Percentiles rank a stretch among this genome's conserved stretches.
Conservation (phyloP, 2,113 vertebrate genomes). For the Zapus hudsonius region DNA sequence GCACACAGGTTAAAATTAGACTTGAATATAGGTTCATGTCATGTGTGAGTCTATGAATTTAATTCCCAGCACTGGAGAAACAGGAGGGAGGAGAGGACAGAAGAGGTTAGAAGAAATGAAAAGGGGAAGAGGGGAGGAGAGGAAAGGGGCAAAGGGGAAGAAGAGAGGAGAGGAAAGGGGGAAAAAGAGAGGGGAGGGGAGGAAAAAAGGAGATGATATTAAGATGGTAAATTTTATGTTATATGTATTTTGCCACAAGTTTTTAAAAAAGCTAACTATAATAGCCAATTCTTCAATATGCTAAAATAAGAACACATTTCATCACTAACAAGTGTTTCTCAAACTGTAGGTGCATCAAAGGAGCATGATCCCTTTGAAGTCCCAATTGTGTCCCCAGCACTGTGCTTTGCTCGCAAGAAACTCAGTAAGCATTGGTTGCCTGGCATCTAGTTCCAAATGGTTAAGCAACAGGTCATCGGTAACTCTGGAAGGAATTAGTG, state of each 20-base stretch:
- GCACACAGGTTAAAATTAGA: too few relatives aligned
- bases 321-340: fast-evolving
- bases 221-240: neutral
- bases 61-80: neutral
- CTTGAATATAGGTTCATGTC: too few relatives aligned
- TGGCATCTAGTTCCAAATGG: neutral
- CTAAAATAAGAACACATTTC: fast-evolving
- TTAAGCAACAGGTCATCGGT: fast-evolving
- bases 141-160: neutral
- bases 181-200: too few relatives aligned
- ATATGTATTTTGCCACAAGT: neutral
- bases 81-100: neutral
- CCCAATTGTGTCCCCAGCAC: fast-evolving
- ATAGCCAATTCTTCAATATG: neutral
- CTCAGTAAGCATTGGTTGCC: neutral
- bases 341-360: fast-evolving
- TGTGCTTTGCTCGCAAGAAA: neutral
- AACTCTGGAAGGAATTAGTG: neutral
- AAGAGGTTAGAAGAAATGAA: neutral
- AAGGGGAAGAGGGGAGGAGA: neutral
- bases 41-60: neutral
- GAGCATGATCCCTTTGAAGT: neutral
- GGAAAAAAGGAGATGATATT: neutral
- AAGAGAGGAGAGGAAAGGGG: too few relatives aligned
- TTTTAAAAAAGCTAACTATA: neutral